Conservation (phyloP, 2,888 invertebrate genomes). For the Caenorhabditis panamensis region DNA sequence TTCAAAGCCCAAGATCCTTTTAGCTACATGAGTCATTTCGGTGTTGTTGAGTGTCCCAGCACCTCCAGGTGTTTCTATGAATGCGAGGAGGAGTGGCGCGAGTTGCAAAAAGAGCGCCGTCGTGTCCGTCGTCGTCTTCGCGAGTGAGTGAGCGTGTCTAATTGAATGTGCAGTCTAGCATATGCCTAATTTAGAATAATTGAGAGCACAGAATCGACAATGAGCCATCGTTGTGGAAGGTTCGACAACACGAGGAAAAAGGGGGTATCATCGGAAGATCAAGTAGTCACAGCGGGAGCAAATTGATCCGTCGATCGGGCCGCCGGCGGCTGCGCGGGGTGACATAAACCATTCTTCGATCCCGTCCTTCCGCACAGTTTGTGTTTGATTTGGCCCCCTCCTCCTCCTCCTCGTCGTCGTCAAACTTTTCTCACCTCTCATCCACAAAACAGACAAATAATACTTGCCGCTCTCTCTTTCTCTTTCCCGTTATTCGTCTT, state of each 20-base stretch:
- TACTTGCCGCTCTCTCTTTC: conserved; percentile 8
- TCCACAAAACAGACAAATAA: conserved; percentile 50
- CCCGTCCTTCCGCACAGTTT: neutral
- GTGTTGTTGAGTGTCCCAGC: neutral
- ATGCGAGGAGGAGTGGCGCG: neutral
- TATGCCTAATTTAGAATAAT: conserved; percentile 55
- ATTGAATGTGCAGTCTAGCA: conserved; percentile 50
- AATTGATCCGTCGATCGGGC: too few species aligned
- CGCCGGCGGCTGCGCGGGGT: too few species aligned
- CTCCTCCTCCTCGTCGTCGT: conserved; percentile 8
- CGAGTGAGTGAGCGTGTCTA: conserved; percentile 39
- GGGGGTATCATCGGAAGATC: too few species aligned
- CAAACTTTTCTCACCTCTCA: conserved; percentile 50
- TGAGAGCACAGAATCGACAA: conserved; percentile 37
- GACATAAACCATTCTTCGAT: conserved; percentile 41
- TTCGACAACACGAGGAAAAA: neutral
- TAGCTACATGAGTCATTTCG: too few species aligned
- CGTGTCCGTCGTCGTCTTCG: neutral
- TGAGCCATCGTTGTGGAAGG: conserved; percentile 4
- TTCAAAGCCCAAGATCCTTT: too few species aligned
- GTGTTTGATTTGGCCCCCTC: conserved; percentile 23
- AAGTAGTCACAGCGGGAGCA: too few species aligned
- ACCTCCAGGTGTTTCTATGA: neutral
- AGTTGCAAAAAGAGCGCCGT: conserved; percentile 5
- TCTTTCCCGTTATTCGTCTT: conserved; percentile 4